A percentile compares a stretch with the other conserved stretches of the same genome.
Evolutionary conservation across 2,888 invertebrate genomes (phyloP).

Genomic region (Adelognathus sp.): DNA sequence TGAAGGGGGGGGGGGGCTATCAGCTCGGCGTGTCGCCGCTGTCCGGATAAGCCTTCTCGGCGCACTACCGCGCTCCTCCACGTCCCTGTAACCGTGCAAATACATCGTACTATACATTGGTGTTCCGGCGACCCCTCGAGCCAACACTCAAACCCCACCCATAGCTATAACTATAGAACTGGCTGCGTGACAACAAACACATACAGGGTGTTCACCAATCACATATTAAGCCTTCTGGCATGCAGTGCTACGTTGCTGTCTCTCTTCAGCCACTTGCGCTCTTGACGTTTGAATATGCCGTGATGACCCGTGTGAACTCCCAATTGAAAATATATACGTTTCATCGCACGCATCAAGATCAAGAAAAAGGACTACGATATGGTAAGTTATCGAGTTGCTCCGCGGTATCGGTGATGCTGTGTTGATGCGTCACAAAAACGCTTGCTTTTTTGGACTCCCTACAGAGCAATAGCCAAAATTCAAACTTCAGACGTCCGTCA

Average conservation of each 20-base stretch:
- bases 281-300: constrained; percentile 21
- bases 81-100: constrained; percentile 11
- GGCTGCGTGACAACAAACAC: constrained; percentile 49
- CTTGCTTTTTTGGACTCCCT: constrained; percentile 28
- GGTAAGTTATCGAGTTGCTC: constrained; percentile 29
- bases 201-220: constrained; percentile 60
- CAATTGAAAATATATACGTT: constrained; percentile 14
- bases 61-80: constrained; percentile 23
- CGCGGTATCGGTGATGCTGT: constrained; percentile 41
- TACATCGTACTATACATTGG: constrained; percentile 17
- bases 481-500: too few relatives aligned
- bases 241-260: constrained; percentile 40
- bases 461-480: not conserved
- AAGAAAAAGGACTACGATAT: constrained; percentile 12
- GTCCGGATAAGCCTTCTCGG: constrained; percentile 68
- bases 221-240: constrained; percentile 18
- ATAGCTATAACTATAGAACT: constrained; percentile 30
- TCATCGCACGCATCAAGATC: constrained; percentile 9
- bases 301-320: constrained; percentile 12
- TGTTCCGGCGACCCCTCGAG: constrained; percentile 27
- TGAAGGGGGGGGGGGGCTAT: constrained; percentile 55
- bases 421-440: constrained; percentile 10
- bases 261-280: constrained; percentile 53
- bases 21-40: constrained; percentile 65
- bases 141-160: constrained; percentile 26